Evolutionary conservation across 2,113 vertebrate genomes (phyloP), one percentile per base, ranked within the genome.

Genomic region (Tenrec ecaudatus): DNA sequence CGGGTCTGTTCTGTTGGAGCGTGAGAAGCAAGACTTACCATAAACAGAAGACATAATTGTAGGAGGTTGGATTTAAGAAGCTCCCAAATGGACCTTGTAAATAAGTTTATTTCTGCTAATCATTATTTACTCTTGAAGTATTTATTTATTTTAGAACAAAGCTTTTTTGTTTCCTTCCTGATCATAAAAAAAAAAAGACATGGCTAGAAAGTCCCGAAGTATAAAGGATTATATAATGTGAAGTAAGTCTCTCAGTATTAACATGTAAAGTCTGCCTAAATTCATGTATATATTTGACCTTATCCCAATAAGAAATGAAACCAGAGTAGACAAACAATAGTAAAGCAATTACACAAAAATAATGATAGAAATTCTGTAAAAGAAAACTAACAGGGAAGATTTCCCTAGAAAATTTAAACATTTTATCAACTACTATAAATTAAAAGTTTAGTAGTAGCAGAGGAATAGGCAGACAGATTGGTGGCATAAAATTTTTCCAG

Each of bases 31-130:
- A 92, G 57, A 60, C 78, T 69, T 69, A 82, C 10, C 68, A 9
- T 53, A 82, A 93, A 95, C 36, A 82, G 38, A 77, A 60, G 87
- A 76, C 15, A 3, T 83, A 85, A 93, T 90, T 92, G 43, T 94
- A 82, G 68, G 71, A 66, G 38, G 73, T 62, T 78, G 86, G 89
- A 91, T 57, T 91, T 43, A 88, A 82, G 36, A 80, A 81, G 31
- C 73, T 94, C 66, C 78, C 86, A 79, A 87, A 89, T 82, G 75
- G 19, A 69, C 89, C 79, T 75, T 88, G 16, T 25, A 82, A 91
- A 92, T 95, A 94, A 95, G 90, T 94, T 90, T 88, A 66, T 90
- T 75, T 94, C 82, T 93, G 68, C 73, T 89, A 91, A 89, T 84
- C 73, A 84, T 62, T 95, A 60, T 84, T 95, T 93, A 81, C 36